Evolutionary conservation across 2,113 vertebrate genomes (phyloP).

Genomic region (Delphinapterus leucas): DNA sequence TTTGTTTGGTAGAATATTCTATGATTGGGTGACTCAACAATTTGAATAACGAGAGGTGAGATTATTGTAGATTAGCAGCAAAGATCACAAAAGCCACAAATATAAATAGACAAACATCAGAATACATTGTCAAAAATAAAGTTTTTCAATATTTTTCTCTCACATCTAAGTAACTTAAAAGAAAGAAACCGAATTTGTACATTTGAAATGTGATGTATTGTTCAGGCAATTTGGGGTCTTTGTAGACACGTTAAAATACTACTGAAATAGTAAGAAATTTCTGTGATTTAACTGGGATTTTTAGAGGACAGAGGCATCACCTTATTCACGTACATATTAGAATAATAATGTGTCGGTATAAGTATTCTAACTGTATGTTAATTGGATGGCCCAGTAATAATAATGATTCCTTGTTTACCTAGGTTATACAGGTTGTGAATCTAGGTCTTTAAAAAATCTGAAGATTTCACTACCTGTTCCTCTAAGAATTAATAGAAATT

Average conservation of each 20-base stretch:
- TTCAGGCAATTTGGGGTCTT: neutral
- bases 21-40: neutral
- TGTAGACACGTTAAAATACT: neutral
- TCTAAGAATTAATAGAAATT: constrained; percentile 38
- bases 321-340: neutral
- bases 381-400: constrained; percentile 34
- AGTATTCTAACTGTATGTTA: neutral
- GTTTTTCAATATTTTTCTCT: neutral
- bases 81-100: neutral
- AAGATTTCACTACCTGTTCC: neutral
- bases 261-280: constrained; percentile 23
- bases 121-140: neutral
- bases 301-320: neutral
- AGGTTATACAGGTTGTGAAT: neutral
- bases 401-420: constrained; percentile 27
- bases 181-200: neutral
- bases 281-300: constrained; percentile 33
- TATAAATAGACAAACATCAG: neutral
- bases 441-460: constrained; percentile 6
- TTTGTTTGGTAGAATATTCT: neutral
- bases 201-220: neutral
- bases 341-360: neutral
- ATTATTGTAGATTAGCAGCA: neutral
- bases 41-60: neutral
- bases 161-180: constrained; percentile 6